These are phyloP conservation scores for Onychomys leucogaster DNA, from an alignment of 2,797 vertebrate genomes.

Conservation along the genomic window DNA sequence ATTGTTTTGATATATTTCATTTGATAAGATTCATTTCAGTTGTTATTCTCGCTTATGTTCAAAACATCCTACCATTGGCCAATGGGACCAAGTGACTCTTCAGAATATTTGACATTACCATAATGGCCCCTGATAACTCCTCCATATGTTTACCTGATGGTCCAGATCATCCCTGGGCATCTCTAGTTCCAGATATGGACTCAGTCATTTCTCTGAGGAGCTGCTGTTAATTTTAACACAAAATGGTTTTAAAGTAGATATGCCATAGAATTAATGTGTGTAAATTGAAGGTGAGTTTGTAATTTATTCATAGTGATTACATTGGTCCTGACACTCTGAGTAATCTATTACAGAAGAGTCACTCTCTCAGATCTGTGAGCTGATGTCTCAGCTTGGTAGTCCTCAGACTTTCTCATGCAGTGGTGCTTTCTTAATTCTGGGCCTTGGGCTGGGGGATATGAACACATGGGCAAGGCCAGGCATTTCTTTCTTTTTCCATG, in stretches of 20 bases:
- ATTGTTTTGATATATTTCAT: neutral
- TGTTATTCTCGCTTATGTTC: neutral
- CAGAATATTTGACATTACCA: neutral
- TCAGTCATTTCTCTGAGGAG: neutral
- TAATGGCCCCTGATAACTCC: neutral
- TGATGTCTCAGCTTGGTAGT: neutral
- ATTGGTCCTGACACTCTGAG: neutral
- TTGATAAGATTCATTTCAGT: neutral
- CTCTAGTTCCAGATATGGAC: neutral
- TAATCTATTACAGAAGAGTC: neutral
- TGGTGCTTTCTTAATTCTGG: neutral
- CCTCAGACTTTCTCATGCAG: neutral
- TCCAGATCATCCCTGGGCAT: neutral
- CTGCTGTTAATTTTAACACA: neutral
- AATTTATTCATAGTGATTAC: neutral
- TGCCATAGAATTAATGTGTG: neutral
- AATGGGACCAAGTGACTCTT: neutral
- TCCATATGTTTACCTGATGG: neutral
- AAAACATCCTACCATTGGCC: neutral
- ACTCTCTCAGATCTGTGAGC: neutral
- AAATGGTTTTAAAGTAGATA: neutral
- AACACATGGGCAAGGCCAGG: neutral
- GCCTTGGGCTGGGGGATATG: neutral
- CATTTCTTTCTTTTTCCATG: neutral
- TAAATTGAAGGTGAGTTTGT: neutral